phyloP scores from a whole-genome alignment of 2,113 vertebrate species.

The Carollia perspicillata region DNA sequence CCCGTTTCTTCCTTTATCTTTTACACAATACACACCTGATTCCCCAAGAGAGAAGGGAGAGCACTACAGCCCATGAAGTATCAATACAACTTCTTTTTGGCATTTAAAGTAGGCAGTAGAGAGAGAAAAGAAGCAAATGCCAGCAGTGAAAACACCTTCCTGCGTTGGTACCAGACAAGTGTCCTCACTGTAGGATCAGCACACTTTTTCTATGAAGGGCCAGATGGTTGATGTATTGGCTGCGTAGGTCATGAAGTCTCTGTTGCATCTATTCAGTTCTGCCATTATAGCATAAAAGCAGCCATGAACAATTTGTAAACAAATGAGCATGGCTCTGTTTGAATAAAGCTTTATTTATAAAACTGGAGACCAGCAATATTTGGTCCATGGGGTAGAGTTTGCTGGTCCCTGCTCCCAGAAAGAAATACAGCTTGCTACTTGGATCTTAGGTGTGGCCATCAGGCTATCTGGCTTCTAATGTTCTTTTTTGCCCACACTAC shows the following conservation, averaged over 20 bases:
- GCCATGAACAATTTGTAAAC: not conserved
- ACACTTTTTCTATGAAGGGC: not conserved
- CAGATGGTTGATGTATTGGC: not conserved
- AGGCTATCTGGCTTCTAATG: not conserved
- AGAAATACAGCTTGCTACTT: not conserved
- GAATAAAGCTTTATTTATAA: slow-evolving; percentile 40
- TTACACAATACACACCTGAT: not conserved
- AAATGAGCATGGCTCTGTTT: not conserved
- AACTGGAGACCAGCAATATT: not conserved
- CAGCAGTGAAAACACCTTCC: not conserved
- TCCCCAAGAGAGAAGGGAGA: not conserved
- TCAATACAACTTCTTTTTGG: not conserved
- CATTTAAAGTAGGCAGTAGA: not conserved
- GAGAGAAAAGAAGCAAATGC: not conserved
- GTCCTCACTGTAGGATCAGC: not conserved
- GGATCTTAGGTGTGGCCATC: not conserved
- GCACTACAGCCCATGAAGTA: not conserved
- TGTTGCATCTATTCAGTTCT: not conserved
- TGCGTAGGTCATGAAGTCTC: not conserved
- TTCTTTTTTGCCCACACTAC: not conserved
- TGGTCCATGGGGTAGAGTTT: not conserved
- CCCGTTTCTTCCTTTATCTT: not conserved
- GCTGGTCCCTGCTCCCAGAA: not conserved
- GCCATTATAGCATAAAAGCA: not conserved
- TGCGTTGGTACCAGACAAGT: not conserved